A percentile compares a stretch with the other conserved stretches of the same genome.
phyloP scores from a whole-genome alignment of 2,113 vertebrate species.

The Neoarius graeffei region DNA sequence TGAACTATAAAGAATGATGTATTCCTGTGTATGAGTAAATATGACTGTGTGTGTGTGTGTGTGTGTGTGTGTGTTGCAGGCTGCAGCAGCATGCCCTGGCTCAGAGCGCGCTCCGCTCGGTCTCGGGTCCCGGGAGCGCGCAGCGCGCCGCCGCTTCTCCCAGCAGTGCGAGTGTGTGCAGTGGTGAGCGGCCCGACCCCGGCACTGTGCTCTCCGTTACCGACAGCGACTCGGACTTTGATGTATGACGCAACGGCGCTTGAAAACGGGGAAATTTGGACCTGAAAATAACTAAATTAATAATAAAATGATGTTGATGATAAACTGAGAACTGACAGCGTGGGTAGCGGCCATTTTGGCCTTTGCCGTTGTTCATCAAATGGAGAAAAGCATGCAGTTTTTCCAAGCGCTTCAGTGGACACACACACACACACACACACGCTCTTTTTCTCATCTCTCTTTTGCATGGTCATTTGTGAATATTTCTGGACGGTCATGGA shows the following conservation, averaged over 20 bases:
- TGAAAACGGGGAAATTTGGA: slow-evolving; percentile 52
- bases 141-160: slow-evolving; percentile 82
- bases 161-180: slow-evolving; percentile 84
- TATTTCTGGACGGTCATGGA: slow-evolving; percentile 39
- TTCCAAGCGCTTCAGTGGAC: slow-evolving; percentile 53
- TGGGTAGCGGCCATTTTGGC: slow-evolving; percentile 44
- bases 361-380: slow-evolving; percentile 38
- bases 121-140: slow-evolving; percentile 84
- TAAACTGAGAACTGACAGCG: slow-evolving; percentile 39
- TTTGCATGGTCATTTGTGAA: slow-evolving; percentile 56
- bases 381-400: slow-evolving; percentile 50
- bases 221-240: slow-evolving; percentile 97
- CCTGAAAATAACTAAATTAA: slow-evolving; percentile 21
- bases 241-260: slow-evolving; percentile 80
- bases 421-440: slow-evolving; percentile 10
- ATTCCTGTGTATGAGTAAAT: background rate
- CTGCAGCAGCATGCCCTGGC: slow-evolving; percentile 34
- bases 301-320: background rate
- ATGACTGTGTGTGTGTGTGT: background rate
- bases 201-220: slow-evolving; percentile 91
- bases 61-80: slow-evolving; percentile 19
- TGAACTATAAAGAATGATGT: background rate
- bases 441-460: slow-evolving; percentile 43
- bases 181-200: slow-evolving; percentile 84
- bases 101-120: slow-evolving; percentile 79